Conservation (phyloP, 2,113 vertebrate species). For the Plotosus lineatus region DNA sequence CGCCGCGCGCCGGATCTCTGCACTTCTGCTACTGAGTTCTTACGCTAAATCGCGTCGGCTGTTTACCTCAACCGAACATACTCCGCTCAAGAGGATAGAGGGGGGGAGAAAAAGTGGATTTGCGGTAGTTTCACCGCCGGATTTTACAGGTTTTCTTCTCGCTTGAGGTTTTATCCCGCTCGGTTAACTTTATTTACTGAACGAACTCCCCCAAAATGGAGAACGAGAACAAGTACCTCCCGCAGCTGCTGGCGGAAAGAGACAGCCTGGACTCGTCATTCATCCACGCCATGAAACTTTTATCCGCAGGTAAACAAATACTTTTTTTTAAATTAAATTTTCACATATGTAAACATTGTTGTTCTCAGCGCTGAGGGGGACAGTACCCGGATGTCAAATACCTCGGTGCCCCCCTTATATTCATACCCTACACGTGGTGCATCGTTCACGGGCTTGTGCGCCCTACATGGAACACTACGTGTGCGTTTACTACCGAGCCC, state of each 20-base stretch:
- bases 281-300: slow-evolving; percentile 90
- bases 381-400: background rate
- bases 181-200: slow-evolving; percentile 54
- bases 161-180: slow-evolving; percentile 41
- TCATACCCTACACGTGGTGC: background rate
- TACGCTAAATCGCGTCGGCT: background rate
- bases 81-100: background rate
- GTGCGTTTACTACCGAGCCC: background rate
- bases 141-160: slow-evolving; percentile 59
- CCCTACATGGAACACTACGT: background rate
- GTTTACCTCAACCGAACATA: background rate
- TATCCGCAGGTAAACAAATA: slow-evolving; percentile 81
- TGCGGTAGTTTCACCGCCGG: slow-evolving; percentile 60
- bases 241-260: slow-evolving; percentile 90
- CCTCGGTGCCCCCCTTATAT: background rate
- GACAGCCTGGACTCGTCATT: slow-evolving; percentile 90
- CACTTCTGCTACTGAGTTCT: background rate
- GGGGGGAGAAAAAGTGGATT: slow-evolving; percentile 32
- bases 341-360: no score
- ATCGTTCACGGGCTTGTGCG: background rate
- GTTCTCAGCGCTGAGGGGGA: background rate
- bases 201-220: slow-evolving; percentile 78
- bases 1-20: slow-evolving; percentile 36
- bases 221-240: slow-evolving; percentile 86
- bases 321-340: background rate